Base-by-base conservation (phyloP, 2,888 invertebrate species). In the Neoitamus cyanurus region DNA sequence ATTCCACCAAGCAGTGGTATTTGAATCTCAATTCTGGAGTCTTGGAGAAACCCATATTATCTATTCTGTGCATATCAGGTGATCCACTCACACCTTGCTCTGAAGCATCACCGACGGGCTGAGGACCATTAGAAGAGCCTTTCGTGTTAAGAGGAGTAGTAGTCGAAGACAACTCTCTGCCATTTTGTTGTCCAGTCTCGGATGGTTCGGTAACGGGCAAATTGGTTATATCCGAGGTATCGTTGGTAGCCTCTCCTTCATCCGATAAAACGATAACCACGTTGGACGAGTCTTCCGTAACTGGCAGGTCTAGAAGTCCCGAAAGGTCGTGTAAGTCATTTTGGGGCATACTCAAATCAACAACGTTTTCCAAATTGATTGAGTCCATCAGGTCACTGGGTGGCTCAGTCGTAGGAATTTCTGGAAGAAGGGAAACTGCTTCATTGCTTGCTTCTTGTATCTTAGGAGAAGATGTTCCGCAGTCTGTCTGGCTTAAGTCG, bases 1-100 rank as follows among this genome's bases (percentile, higher is more conserved):
- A 87, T 1, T 88, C 86, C 0, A 89, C 88, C 34, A 88, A 87
- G 75, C 92, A 92, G 83, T 88, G 88, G 84, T 89, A 91, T 20
- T 88, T 88, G 3, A 88, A 70, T 1, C 58, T 34, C 0, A 46
- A 85, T 6, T 86, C 85, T 0, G 30, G 83, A 0, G 72, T 75
- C 25, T 86, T 48, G 1, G 87, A 87, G 83, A 87, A 89, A 1
- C 89, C 91, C 2, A 90, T 86, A 88, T 91, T 87, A 86, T 89
- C 75, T 86, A 88, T 83, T 20, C 87, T 87, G 6, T 87, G 87
- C 30, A 87, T 87, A n/a, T 31, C 31, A 15, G 82, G 69, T 25
- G 58, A 80, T 9, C 34, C 31, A 15, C 78, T 80, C 9, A 30
- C n/a, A 20, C 34, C 9, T n/a, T 80, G 15, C 7, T 13, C 34